Evolutionary conservation across 1,140 invertebrate genomes (phyloP), one percentile per base, ranked within the genome.

Genomic region (Drosophila punjabiensis): DNA sequence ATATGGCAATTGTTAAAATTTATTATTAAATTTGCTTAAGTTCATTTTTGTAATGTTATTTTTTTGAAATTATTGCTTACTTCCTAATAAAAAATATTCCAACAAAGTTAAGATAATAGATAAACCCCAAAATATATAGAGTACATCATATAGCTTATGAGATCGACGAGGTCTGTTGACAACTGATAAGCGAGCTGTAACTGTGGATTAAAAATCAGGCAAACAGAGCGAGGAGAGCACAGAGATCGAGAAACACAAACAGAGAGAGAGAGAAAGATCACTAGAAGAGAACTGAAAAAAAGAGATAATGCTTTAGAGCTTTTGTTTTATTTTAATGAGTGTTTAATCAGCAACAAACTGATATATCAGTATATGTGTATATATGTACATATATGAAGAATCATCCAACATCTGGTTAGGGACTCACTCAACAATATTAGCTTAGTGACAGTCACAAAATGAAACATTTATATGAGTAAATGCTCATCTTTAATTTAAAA

Each of bases 161-260:
- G 45, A 73, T 48, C 66, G 48, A 59, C 52, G 20, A 35, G 35
- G 30, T 43, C 69, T 69, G 64, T 69, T 48, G 69, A 59, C 65
- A 73, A 70, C 69, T 70, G 66, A 70, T 74, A 74, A 74, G 70
- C 53, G 20, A 60, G 30, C 68, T 74, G 70, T 74, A 74, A 74
- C 24, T 59, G 67, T 60, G 39, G 68, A 71, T 71, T 68, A 69
- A 39, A 70, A 52, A 45, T 33, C 24, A 48, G 14, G 53, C 67
- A 61, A 71, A 43, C 35, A 70, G 43, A 18, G 63, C 8, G 41
- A 28, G 9, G 35, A 32, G 18, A 9, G 28, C 65, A 60, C 6
- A 56, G 37, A 61, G 64, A 45, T 24, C 33, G 41, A n/a, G 55
- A 32, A 35, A 60, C 28, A 35, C 11, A 33, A 47, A 56, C 59